Evolutionary conservation across 53 echinoderm and acorn worm species (phyloP), one percentile per base, ranked within the genome.

Genomic region (Echinometra lucunter): DNA sequence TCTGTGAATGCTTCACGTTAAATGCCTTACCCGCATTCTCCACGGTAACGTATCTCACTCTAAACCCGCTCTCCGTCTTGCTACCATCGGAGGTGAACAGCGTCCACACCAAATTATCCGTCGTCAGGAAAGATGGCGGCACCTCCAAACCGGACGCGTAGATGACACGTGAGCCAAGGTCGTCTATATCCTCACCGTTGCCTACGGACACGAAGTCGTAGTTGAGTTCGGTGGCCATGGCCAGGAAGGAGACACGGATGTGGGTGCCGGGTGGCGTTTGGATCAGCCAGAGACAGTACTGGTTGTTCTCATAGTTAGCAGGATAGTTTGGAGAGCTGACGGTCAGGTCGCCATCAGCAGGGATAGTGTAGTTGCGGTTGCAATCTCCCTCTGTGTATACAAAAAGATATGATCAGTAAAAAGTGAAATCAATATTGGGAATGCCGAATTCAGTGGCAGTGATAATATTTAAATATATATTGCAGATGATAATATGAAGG

Each of bases 241-340:
- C 89, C 49, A 27, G 49, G 92, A 99, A 97, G 49, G 89, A 70
- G 47, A 99, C 96, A 45, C 95, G 96, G 96, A 99, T 95, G 95
- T 97, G 96, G 80, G 96, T 99, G 88, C 99, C 99, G 5, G 96
- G 93, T n/a, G 89, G 40, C 13, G 96, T 94, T 13, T 75, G 90
- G 38, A 99, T 91, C 67, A 96, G 92, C 99, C 99, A 99, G 4
- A 92, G 93, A 82, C 99, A 99, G 74, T 95, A 96, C 34, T 96
- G 98, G 75, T 99, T 99, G 97, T 98, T 98, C 66, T 95, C 96
- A 94, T 99, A 99, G 95, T 99, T 98, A 53, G 94, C 94, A 10
- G 99, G 99, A 91, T 94, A 97, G 95, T 95, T 94, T 17, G 99
- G 99, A 0, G 98, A 97, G 63, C 95, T 95, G 23, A 99, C 49